phyloP scores from a whole-genome alignment of 2,113 vertebrate species.

The Planiliza haematocheilus region DNA sequence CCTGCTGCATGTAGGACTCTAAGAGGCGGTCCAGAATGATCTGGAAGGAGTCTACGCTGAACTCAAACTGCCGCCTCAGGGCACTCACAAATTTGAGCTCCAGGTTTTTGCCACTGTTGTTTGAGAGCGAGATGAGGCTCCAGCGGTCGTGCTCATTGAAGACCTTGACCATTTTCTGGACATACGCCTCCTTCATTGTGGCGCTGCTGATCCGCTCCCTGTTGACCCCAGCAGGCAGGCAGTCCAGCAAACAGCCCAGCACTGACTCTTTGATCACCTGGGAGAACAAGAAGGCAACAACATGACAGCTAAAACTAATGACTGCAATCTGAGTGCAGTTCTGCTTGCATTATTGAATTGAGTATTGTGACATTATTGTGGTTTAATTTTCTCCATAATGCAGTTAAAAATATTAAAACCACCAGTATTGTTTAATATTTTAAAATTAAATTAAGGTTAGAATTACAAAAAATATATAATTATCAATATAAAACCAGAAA shows the following conservation, averaged over 20 bases:
- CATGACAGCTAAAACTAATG: constrained; percentile 53
- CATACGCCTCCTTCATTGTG: constrained; percentile 96
- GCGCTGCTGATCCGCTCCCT: constrained; percentile 92
- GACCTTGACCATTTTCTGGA: constrained; percentile 98
- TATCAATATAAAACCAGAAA: constrained; percentile 19
- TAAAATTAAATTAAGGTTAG: constrained; percentile 20
- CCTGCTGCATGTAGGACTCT: constrained; percentile 85
- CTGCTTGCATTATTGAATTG: constrained; percentile 6
- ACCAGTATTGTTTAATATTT: constrained; percentile 24
- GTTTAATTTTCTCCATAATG: constrained; percentile 19
- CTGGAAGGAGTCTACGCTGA: constrained; percentile 98
- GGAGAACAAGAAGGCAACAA: constrained; percentile 72
- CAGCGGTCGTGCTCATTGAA: constrained; percentile 92
- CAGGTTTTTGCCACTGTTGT: constrained; percentile 97
- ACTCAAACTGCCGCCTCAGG: constrained; percentile 95
- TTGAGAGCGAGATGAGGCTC: constrained; percentile 97
- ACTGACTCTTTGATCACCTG: constrained; percentile 94
- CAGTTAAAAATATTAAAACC: constrained; percentile 5
- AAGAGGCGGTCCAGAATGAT: constrained; percentile 92
- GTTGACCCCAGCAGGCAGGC: constrained; percentile 92
- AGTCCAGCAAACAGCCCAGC: constrained; percentile 90
- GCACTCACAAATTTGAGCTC: constrained; percentile 95
- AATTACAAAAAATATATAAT: constrained; percentile 23
- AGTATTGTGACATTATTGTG: constrained; percentile 4
- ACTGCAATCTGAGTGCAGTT: constrained; percentile 21